Conservation (phyloP, 2,888 invertebrate species). For the Melinopterus prodromus region DNA sequence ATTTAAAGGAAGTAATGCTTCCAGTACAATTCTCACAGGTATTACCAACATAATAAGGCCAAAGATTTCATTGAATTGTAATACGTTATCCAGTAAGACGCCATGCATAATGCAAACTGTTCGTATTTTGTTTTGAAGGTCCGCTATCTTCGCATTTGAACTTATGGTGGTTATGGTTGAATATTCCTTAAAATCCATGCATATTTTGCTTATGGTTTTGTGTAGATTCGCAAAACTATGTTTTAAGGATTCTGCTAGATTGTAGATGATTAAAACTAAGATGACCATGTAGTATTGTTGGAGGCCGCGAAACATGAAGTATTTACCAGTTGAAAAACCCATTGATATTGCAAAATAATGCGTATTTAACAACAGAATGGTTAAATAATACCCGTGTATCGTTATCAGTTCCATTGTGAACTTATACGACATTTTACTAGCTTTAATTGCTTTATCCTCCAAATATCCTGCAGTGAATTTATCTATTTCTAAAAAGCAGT, state of each 20-base stretch:
- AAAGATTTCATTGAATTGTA: conserved; percentile 17
- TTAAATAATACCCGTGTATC: not conserved
- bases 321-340: not conserved
- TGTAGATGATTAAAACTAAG: conserved; percentile 11
- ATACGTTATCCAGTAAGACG: not conserved
- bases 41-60: conserved; percentile 11
- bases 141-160: not conserved
- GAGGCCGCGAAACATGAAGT: conserved; percentile 9
- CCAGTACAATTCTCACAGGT: conserved; percentile 10
- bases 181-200: not conserved
- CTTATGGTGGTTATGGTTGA: not conserved
- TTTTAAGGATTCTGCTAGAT: not conserved
- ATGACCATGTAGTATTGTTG: conserved; percentile 15
- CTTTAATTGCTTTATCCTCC: not conserved
- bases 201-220: not conserved
- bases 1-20: not conserved
- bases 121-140: not conserved
- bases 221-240: not conserved
- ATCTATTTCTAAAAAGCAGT: not conserved
- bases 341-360: not conserved
- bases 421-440: not conserved
- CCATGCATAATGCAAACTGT: not conserved
- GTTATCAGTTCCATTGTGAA: not conserved
- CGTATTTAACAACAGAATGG: not conserved
- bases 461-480: not conserved